Evolutionary conservation across 2,113 vertebrate genomes (phyloP).

Genomic region (Marmota monax): DNA sequence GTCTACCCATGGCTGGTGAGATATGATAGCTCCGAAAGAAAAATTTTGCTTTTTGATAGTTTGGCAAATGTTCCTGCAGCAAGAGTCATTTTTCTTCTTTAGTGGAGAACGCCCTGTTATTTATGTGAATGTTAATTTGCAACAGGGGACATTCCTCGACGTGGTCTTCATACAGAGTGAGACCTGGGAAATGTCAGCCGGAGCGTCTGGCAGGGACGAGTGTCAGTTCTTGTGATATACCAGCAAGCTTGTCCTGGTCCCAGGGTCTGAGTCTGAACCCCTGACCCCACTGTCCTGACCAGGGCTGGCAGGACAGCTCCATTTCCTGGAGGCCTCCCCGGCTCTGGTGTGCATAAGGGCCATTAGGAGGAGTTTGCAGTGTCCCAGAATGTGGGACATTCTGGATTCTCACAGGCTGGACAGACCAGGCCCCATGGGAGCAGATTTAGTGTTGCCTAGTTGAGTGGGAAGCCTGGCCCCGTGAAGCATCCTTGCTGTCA

Average conservation of each 20-base stretch:
- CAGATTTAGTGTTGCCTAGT: neutral
- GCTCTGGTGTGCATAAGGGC: neutral
- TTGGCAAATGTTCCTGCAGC: constrained; percentile 32
- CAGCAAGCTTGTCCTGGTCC: neutral
- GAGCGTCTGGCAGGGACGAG: neutral
- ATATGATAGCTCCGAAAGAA: constrained; percentile 36
- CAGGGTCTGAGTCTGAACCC: neutral
- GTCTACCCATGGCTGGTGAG: neutral
- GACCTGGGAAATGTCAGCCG: constrained; percentile 70
- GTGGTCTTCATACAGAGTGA: neutral
- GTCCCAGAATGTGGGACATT: neutral
- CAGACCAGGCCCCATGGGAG: neutral
- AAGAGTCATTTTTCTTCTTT: constrained; percentile 74
- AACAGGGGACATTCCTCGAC: constrained; percentile 68
- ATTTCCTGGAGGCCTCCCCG: neutral
- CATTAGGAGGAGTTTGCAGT: no score
- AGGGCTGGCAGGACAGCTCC: neutral
- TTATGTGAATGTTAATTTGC: constrained; percentile 78
- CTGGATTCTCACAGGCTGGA: neutral
- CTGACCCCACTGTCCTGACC: neutral
- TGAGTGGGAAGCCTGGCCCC: neutral
- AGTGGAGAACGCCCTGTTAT: constrained; percentile 29
- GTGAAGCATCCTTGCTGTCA: rapidly evolving
- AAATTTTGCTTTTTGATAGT: constrained; percentile 30
- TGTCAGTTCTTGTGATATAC: constrained; percentile 57